Evolutionary conservation across 2,888 invertebrate genomes (phyloP).

Genomic region (Masnerella sp.): DNA sequence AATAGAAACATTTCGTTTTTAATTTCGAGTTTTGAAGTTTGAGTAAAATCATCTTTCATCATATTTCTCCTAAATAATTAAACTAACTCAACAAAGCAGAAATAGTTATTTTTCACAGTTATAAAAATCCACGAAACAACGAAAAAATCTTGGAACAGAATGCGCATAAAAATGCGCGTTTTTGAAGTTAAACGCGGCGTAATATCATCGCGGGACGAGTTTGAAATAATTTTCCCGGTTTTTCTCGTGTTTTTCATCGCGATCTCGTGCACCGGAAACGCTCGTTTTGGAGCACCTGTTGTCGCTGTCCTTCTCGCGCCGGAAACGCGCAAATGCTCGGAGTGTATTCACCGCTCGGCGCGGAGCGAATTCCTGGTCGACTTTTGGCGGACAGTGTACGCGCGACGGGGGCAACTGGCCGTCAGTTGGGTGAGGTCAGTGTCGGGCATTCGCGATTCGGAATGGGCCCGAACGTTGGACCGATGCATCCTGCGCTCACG

Average conservation of each 20-base stretch:
- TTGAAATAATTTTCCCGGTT: conserved; percentile 40
- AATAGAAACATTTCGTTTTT: too few relatives aligned
- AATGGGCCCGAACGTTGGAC: conserved; percentile 72
- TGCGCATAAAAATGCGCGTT: too few relatives aligned
- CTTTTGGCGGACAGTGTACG: conserved; percentile 76
- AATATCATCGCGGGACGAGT: conserved; percentile 9
- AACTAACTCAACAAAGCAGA: too few relatives aligned
- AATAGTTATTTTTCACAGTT: too few relatives aligned
- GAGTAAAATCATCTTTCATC: too few relatives aligned
- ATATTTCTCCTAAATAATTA: too few relatives aligned
- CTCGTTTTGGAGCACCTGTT: conserved; percentile 61
- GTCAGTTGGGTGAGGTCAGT: conserved; percentile 77
- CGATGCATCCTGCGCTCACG: conserved; percentile 54
- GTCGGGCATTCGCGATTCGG: conserved; percentile 75
- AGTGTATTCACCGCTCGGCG: conserved; percentile 64
- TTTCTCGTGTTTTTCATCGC: conserved; percentile 34
- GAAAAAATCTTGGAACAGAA: too few relatives aligned
- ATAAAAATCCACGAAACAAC: too few relatives aligned
- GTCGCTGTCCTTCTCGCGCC: conserved; percentile 55
- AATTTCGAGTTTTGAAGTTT: too few relatives aligned
- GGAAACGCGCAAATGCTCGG: conserved; percentile 61
- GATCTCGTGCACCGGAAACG: conserved; percentile 48
- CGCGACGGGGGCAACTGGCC: conserved; percentile 62
- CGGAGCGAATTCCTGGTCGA: conserved; percentile 71
- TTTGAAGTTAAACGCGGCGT: neutral